Evolutionary conservation across 2,888 invertebrate species (phyloP).

Genomic region (Brenthis hecate): DNA sequence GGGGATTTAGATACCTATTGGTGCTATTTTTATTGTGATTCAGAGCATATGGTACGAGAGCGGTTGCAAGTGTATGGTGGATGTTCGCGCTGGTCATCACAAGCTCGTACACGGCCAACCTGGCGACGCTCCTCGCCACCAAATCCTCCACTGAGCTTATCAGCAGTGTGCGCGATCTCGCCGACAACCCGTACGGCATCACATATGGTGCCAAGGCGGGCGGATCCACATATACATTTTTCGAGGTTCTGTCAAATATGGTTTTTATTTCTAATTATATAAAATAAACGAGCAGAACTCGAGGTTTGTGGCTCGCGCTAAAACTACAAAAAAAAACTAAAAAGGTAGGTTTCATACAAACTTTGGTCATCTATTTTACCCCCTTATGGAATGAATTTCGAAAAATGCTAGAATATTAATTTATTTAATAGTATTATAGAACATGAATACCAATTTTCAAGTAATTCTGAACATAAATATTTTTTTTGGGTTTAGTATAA

Average conservation of each 20-base stretch:
- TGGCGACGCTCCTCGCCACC: conserved; percentile 94
- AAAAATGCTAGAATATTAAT: too few species aligned
- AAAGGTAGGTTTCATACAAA: too few species aligned
- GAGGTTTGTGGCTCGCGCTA: too few species aligned
- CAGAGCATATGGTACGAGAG: conserved; percentile 93
- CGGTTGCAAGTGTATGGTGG: conserved; percentile 94
- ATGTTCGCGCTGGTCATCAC: conserved; percentile 94
- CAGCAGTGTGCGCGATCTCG: conserved; percentile 90
- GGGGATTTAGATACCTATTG: not conserved
- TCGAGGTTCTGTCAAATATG: conserved; percentile 83
- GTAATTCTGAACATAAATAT: too few species aligned
- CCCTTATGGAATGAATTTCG: too few species aligned
- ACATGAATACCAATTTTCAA: too few species aligned
- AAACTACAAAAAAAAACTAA: too few species aligned
- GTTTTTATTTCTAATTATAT: too few species aligned
- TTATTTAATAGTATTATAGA: too few species aligned
- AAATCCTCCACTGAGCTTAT: conserved; percentile 87
- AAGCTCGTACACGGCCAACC: conserved; percentile 94
- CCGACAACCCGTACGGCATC: conserved; percentile 88
- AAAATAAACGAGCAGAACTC: too few species aligned
- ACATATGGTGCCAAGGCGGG: conserved; percentile 91
- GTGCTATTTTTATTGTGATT: not conserved
- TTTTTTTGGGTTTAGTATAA: too few species aligned
- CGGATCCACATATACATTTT: conserved; percentile 95
- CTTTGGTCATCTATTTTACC: too few species aligned